These are phyloP conservation scores for Alfaro cultratus DNA, from an alignment of 2,797 vertebrate genomes.

Conservation along the genomic window DNA sequence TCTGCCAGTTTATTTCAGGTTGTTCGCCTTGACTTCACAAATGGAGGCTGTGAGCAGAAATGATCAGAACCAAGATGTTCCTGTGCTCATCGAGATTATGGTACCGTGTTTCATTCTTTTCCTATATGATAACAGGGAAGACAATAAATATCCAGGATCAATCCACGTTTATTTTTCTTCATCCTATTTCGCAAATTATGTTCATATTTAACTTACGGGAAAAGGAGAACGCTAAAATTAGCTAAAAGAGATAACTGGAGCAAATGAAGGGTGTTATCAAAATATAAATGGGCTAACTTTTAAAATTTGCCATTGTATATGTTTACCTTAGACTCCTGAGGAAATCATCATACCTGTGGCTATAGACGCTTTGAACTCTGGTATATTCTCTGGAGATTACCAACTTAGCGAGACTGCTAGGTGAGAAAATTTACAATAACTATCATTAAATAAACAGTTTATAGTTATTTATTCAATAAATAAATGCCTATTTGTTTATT, in stretches of 20 bases:
- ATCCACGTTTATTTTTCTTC: not conserved
- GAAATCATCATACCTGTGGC: slow-evolving; percentile 55
- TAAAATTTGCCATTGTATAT: not conserved
- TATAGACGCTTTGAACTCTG: slow-evolving; percentile 47
- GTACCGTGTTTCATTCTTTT: slow-evolving; percentile 51
- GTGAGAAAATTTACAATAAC: slow-evolving; percentile 47
- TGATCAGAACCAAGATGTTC: not conserved
- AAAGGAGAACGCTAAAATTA: not conserved
- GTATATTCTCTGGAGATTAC: slow-evolving; percentile 56
- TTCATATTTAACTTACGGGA: not conserved
- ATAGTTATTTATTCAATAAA: not conserved
- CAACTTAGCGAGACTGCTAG: slow-evolving; percentile 68
- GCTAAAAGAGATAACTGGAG: not conserved
- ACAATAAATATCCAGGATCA: not conserved
- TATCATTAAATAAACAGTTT: too few species aligned
- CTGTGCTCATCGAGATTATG: slow-evolving; percentile 66
- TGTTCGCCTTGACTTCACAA: slow-evolving; percentile 71
- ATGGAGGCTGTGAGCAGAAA: slow-evolving; percentile 62
- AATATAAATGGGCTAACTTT: not conserved
- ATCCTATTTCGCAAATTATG: not conserved
- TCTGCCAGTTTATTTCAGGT: slow-evolving; percentile 67
- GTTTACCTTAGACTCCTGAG: slow-evolving; percentile 69
- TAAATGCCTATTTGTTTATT: too few species aligned
- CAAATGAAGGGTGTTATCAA: not conserved
- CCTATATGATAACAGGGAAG: not conserved